phyloP scores from a whole-genome alignment of 2,888 invertebrate genomes.

The Tridacna crocea region DNA sequence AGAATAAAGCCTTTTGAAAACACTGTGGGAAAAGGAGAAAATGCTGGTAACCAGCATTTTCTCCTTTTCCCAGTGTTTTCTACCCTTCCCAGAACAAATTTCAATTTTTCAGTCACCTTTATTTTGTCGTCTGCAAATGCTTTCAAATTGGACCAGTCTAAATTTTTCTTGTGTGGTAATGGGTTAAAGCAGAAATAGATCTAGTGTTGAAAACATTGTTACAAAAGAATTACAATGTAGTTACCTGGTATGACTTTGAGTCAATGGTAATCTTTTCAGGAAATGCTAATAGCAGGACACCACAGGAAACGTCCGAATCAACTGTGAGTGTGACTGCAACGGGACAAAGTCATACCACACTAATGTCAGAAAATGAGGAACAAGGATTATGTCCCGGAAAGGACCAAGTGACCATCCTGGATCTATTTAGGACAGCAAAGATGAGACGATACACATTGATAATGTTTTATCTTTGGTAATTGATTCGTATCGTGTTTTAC shows the following conservation, averaged over 20 bases:
- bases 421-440: slow-evolving; percentile 69
- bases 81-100: too few relatives aligned
- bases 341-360: slow-evolving; percentile 27
- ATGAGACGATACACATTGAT: slow-evolving; percentile 74
- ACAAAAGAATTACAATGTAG: background rate
- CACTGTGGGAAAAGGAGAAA: too few relatives aligned
- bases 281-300: background rate
- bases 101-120: too few relatives aligned
- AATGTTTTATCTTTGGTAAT: slow-evolving; percentile 77
- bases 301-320: background rate
- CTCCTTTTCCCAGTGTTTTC: too few relatives aligned
- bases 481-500: too few relatives aligned
- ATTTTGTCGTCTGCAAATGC: too few relatives aligned
- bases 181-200: too few relatives aligned
- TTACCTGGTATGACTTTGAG: too few relatives aligned
- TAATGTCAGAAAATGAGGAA: background rate
- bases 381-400: background rate
- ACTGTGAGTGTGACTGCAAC: background rate
- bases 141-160: too few relatives aligned
- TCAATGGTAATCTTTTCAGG: background rate
- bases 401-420: slow-evolving; percentile 48
- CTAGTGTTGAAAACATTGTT: background rate
- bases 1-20: too few relatives aligned
- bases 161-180: too few relatives aligned
- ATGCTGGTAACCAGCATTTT: too few relatives aligned